Evolutionary conservation across 1,140 invertebrate species (phyloP).

Genomic region (Physella acuta): DNA sequence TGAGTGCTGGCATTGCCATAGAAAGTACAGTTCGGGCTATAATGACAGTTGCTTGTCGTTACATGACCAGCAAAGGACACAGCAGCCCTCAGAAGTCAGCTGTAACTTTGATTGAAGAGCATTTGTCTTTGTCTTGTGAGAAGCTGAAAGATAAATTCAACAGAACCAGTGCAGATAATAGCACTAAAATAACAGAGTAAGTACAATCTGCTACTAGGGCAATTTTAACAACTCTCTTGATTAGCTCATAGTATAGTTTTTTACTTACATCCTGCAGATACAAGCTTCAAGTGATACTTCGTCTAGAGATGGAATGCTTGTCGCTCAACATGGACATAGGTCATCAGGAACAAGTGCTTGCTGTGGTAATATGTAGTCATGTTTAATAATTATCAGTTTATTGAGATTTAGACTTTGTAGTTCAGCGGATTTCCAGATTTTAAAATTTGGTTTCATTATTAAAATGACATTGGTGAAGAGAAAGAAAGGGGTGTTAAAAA

Average conservation of each 20-base stretch:
- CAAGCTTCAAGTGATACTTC: constrained; percentile 38
- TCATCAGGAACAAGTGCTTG: constrained; percentile 15
- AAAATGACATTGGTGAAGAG: too few species aligned
- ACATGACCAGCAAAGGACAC: constrained; percentile 25
- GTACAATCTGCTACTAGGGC: too few species aligned
- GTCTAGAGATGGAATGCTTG: constrained; percentile 35
- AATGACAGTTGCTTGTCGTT: constrained; percentile 34
- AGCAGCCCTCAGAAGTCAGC: constrained; percentile 31
- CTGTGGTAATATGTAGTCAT: too few species aligned
- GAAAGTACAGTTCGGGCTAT: constrained; percentile 31
- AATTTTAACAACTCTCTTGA: too few species aligned
- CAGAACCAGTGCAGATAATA: background rate
- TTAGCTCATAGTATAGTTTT: too few species aligned
- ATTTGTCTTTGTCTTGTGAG: constrained; percentile 9
- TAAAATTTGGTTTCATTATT: too few species aligned
- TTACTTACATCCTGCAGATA: too few species aligned
- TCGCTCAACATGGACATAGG: constrained; percentile 25
- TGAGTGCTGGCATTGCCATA: constrained; percentile 26
- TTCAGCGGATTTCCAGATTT: too few species aligned
- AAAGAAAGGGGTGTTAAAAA: too few species aligned
- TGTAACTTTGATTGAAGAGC: constrained; percentile 17
- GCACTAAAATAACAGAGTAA: constrained; percentile 24
- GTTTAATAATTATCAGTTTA: too few species aligned
- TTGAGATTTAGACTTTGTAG: too few species aligned
- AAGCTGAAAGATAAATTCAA: constrained; percentile 18